These are phyloP conservation scores for Collichthys lucidus DNA, from an alignment of 2,113 vertebrate genomes.

Conservation along the genomic window DNA sequence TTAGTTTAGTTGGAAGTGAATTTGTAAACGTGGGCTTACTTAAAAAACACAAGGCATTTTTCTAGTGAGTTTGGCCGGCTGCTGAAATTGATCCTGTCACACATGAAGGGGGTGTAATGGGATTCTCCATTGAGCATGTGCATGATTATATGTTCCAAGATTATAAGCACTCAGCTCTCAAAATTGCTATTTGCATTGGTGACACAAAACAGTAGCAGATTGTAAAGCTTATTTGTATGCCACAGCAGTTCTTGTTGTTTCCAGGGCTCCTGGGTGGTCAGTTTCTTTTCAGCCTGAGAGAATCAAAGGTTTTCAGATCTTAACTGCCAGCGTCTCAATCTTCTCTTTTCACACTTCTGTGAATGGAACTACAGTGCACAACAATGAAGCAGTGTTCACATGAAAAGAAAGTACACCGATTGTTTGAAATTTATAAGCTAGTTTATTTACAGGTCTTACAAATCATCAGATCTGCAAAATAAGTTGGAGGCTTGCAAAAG, in stretches of 20 bases:
- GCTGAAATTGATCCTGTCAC: conserved; percentile 34
- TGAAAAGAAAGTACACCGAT: not conserved
- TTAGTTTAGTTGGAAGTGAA: not conserved
- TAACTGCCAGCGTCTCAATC: conserved; percentile 14
- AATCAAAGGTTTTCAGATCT: conserved; percentile 53
- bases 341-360: conserved; percentile 31
- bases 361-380: conserved; percentile 34
- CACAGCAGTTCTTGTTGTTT: conserved; percentile 52
- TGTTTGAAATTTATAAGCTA: conserved; percentile 12
- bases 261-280: conserved; percentile 52
- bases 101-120: conserved; percentile 21
- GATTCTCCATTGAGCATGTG: conserved; percentile 27
- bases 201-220: not conserved
- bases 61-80: not conserved
- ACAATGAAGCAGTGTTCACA: conserved; percentile 39
- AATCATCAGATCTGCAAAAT: not conserved
- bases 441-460: not conserved
- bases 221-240: conserved; percentile 57
- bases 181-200: conserved; percentile 20
- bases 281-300: conserved; percentile 42
- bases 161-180: not conserved
- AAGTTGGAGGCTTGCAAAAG: not conserved
- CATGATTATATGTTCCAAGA: conserved; percentile 12
- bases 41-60: not conserved
- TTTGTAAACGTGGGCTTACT: conserved; percentile 16